A percentile compares a stretch with the other conserved stretches of the same genome.
Conservation (phyloP, 2,797 vertebrate species). For the Pangasius krempfi region DNA sequence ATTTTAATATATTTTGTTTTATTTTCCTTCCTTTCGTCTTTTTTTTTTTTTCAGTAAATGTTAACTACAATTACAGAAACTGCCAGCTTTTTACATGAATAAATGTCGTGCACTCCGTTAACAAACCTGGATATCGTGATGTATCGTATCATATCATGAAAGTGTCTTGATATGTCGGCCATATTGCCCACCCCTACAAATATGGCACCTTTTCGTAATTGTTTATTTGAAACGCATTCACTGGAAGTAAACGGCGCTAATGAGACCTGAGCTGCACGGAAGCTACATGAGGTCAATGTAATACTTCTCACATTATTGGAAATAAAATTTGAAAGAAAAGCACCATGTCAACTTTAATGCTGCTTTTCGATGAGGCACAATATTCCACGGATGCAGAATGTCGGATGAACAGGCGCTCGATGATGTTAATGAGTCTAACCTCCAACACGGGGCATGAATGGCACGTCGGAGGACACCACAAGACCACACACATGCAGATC, state of each 20-base stretch:
- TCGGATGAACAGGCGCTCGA: neutral
- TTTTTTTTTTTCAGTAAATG: neutral
- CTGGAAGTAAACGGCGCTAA: neutral
- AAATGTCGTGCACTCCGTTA: neutral
- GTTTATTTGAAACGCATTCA: neutral
- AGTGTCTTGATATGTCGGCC: neutral
- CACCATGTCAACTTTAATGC: neutral
- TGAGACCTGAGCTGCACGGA: neutral
- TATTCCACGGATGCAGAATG: neutral
- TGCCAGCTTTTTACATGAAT: neutral
- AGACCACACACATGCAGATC: constrained; percentile 39
- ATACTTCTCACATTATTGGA: neutral
- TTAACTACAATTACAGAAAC: neutral
- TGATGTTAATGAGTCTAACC: neutral
- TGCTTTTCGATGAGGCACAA: neutral
- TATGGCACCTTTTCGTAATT: neutral
- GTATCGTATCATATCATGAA: neutral
- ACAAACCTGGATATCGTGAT: neutral
- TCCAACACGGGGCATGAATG: constrained; percentile 25
- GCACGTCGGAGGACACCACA: neutral
- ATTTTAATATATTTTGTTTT: neutral
- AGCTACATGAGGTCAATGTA: neutral
- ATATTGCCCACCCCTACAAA: constrained; percentile 12
- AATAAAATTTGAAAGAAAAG: neutral
- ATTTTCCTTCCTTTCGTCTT: neutral